Evolutionary conservation across 2,113 vertebrate genomes (phyloP).

Genomic region (Gambusia holbrooki): DNA sequence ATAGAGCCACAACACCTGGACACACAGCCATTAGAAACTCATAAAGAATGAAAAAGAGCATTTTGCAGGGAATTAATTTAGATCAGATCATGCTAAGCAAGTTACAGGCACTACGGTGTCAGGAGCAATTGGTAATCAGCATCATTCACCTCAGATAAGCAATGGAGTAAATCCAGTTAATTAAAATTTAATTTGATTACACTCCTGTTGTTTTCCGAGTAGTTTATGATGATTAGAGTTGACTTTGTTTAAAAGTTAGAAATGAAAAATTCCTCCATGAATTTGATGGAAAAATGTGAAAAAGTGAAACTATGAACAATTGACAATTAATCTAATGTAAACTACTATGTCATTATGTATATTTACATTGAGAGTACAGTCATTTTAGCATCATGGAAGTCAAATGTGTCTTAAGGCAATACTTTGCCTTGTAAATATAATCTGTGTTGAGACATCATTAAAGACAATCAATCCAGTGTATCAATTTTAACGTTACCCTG

Average conservation of each 20-base stretch:
- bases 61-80: constrained; percentile 49
- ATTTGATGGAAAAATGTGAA: constrained; percentile 7
- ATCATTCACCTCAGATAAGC: constrained; percentile 67
- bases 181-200: constrained; percentile 62
- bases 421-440: no score
- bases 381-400: no score
- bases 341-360: not conserved
- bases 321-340: not conserved
- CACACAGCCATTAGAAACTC: constrained; percentile 28
- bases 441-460: no score
- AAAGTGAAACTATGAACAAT: not conserved
- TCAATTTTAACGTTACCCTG: no score
- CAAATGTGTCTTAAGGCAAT: no score
- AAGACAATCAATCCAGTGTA: no score
- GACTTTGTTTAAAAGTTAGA: constrained; percentile 34
- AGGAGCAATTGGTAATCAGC: constrained; percentile 39
- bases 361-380: not conserved
- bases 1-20: constrained; percentile 39
- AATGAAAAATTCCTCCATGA: not conserved
- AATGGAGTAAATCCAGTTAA: constrained; percentile 63
- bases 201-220: constrained; percentile 42
- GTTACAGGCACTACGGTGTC: constrained; percentile 60
- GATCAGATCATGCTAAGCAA: constrained; percentile 59
- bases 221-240: constrained; percentile 35
- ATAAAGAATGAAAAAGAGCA: constrained; percentile 49